Conservation (phyloP, 1,140 invertebrate genomes). For the Homalodisca vitripennis region DNA sequence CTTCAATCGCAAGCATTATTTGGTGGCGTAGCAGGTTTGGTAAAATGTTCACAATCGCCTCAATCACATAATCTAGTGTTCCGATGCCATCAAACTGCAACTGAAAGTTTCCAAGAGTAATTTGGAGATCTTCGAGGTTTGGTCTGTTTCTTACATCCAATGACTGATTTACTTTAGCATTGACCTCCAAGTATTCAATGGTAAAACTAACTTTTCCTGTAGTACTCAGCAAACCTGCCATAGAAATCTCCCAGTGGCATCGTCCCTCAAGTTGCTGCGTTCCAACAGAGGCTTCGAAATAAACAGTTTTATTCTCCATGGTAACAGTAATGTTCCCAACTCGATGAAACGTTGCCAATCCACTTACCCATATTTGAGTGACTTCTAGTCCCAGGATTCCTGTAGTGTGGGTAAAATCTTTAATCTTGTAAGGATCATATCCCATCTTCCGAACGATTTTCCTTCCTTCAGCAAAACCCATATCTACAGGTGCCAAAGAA, state of each 20-base stretch:
- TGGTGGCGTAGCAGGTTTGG: conserved; percentile 81
- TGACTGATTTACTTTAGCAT: conserved; percentile 66
- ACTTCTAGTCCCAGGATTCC: conserved; percentile 64
- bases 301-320: conserved; percentile 66
- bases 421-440: conserved; percentile 67
- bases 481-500: conserved; percentile 81
- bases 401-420: conserved; percentile 66
- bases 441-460: conserved; percentile 66
- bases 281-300: conserved; percentile 67
- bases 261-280: conserved; percentile 73
- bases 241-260: conserved; percentile 72
- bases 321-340: conserved; percentile 72
- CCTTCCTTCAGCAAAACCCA: conserved; percentile 69
- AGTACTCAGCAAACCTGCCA: conserved; percentile 64
- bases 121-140: conserved; percentile 66
- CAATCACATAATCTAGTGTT: conserved; percentile 75
- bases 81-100: conserved; percentile 68
- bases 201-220: conserved; percentile 72
- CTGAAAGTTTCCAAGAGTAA: conserved; percentile 82
- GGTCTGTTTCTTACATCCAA: conserved; percentile 72
- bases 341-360: conserved; percentile 75
- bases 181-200: conserved; percentile 63
- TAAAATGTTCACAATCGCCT: conserved; percentile 72
- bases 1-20: conserved; percentile 78
- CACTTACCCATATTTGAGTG: conserved; percentile 71